Conservation (phyloP, 1,140 invertebrate genomes). For the Agrypnia vestita region DNA sequence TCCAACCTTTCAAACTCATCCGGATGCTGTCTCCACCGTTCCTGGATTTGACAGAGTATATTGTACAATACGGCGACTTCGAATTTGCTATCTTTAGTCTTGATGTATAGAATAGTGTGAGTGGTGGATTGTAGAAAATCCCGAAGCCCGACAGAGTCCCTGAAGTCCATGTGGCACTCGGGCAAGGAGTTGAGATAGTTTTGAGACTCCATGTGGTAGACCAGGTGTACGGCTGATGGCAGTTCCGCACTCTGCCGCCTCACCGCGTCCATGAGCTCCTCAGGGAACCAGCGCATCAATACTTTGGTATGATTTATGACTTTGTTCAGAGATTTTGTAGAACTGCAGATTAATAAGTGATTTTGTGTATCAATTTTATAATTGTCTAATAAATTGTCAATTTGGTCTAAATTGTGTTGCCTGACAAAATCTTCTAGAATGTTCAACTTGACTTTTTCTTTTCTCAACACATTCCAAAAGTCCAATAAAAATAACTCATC, state of each 20-base stretch:
- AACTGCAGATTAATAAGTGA: neutral
- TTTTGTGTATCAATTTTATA: neutral
- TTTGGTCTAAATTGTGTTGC: neutral
- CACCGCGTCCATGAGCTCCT: neutral
- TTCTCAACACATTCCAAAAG: no score
- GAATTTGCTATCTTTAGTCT: neutral
- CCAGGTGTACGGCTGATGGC: neutral
- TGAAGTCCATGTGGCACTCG: neutral
- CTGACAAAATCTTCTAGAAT: no score
- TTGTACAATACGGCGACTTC: neutral
- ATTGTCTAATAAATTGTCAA: neutral
- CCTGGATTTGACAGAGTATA: neutral
- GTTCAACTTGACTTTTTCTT: no score
- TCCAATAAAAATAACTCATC: no score
- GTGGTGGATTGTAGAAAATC: neutral
- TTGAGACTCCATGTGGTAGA: neutral
- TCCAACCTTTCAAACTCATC: neutral
- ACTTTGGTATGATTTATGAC: neutral
- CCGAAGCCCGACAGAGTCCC: neutral
- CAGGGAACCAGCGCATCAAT: conserved; percentile 6
- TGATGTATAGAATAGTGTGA: neutral
- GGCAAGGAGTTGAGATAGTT: conserved; percentile 3
- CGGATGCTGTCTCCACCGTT: no score
- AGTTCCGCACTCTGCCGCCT: neutral
- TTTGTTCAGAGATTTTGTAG: neutral